Evolutionary conservation across 2,797 vertebrate genomes (phyloP), one percentile per base, ranked within the genome.

Genomic region (Myiothlypis chrysogaster): DNA sequence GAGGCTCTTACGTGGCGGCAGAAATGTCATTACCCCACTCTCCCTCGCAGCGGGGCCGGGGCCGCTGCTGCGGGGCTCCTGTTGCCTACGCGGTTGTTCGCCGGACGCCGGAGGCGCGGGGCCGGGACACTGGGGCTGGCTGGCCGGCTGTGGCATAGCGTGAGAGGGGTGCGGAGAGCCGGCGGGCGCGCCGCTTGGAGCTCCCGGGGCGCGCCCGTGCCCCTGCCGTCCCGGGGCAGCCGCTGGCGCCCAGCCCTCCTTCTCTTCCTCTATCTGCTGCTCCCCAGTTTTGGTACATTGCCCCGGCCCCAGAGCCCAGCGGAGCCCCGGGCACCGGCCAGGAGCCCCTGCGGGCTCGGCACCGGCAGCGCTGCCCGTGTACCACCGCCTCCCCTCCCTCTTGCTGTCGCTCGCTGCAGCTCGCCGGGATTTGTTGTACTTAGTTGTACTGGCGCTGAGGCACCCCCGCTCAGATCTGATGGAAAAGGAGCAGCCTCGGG

Each of bases 1-100:
- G 28, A 43, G 88, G 76, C 76, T 88, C 43, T 57, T 64, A 93
- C 83, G 90, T 86, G 92, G 85, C 53, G 10, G 24, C 44, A 21
- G 16, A 60, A 65, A 34, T 59, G 56, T 28, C 39, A 73, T 84
- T 21, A 2, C 4, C 10, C 10, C 49, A 6, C 22, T 87, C 8
- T 12, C 46, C 47, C 14, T 14, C 4, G 64, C 44, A 22, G 28
- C 25, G 39, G 28, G 44, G n/a, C 10, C 1, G 10, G 11, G 15
- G 27, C 14, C 2, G 32, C 27, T 7, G 20, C 8, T 35, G 68
- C 28, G 25, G 24, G 12, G 22, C 19, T 70, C 9, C 22, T 44
- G 35, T 10, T 55, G 44, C 46, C 35, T 16, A 2, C 11, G 19
- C 6, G 8, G 16, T 2, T 60, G 24, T 22, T 4, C 2, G 14